Evolutionary conservation across 2,888 invertebrate genomes (phyloP).

Genomic region (Hanleya hanleyi): DNA sequence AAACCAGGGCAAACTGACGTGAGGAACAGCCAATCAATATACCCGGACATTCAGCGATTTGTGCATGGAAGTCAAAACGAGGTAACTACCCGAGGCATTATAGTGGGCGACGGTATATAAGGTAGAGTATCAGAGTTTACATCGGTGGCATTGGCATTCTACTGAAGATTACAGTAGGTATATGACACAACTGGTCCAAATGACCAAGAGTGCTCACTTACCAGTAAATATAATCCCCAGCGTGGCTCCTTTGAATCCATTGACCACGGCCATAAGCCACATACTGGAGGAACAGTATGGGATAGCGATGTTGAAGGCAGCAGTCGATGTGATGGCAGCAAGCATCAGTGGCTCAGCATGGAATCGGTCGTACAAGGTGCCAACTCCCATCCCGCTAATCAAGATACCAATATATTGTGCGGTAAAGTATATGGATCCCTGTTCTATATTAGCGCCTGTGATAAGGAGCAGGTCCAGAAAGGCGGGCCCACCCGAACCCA

Average conservation of each 20-base stretch:
- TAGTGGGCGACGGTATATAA: no score
- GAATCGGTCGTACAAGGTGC: background rate
- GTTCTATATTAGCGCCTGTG: background rate
- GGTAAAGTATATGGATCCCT: background rate
- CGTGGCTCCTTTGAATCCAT: background rate
- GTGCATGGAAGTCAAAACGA: no score
- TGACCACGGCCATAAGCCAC: background rate
- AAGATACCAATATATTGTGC: background rate
- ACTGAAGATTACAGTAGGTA: no score
- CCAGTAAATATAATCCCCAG: background rate
- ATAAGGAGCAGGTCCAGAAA: background rate
- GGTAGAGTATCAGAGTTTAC: no score
- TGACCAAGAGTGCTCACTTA: no score
- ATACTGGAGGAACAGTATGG: background rate
- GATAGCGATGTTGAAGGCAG: background rate
- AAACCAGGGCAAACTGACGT: no score
- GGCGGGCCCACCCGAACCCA: background rate
- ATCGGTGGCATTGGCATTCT: no score
- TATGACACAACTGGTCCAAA: no score
- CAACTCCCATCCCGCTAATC: background rate
- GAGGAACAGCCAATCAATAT: no score
- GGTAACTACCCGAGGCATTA: no score
- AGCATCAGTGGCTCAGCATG: background rate
- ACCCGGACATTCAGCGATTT: no score
- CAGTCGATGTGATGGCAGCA: background rate